Evolutionary conservation across 2,888 invertebrate genomes (phyloP).

Genomic region (Cordilura impudica): DNA sequence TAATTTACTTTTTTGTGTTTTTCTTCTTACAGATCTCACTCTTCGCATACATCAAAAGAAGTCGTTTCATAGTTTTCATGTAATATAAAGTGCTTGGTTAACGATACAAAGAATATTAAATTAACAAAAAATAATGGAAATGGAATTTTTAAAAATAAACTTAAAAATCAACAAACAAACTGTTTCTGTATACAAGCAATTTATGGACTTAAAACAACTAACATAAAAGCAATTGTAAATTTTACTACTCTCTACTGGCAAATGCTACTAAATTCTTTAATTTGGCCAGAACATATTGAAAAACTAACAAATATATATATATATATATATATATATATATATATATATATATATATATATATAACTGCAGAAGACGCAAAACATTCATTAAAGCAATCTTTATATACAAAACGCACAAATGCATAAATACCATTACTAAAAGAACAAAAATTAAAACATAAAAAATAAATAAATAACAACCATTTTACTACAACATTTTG

Average conservation of each 20-base stretch:
- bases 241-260: background rate
- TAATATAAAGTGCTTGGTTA: too few relatives aligned
- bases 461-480: background rate
- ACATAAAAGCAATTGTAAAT: conserved; percentile 36
- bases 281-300: background rate
- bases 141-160: conserved; percentile 36
- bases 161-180: background rate
- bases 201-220: conserved; percentile 10
- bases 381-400: conserved; percentile 23
- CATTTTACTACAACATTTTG: conserved; percentile 1
- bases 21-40: background rate
- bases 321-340: too few relatives aligned
- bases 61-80: background rate
- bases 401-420: conserved; percentile 15
- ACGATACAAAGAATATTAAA: background rate
- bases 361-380: too few relatives aligned
- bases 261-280: background rate
- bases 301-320: background rate
- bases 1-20: background rate
- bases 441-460: conserved; percentile 1
- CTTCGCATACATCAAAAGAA: background rate
- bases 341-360: too few relatives aligned
- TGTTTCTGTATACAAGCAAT: conserved; percentile 14
- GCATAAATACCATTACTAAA: background rate
- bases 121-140: conserved; percentile 34